phyloP scores from a whole-genome alignment of 2,113 vertebrate genomes.

The Misgurnus mizolepis region DNA sequence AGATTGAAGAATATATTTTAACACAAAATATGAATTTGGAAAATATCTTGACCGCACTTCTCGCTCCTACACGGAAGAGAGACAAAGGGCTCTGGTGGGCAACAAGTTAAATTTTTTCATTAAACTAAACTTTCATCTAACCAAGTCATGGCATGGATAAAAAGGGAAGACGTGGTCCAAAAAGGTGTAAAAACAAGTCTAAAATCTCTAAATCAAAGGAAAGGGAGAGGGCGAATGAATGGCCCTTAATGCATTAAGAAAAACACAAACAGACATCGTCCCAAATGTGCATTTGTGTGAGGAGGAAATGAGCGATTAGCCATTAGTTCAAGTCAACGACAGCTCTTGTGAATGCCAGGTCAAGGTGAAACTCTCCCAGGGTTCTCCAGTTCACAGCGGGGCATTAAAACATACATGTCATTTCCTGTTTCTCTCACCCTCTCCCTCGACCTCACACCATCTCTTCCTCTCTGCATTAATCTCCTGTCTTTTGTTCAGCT shows the following conservation, averaged over 20 bases:
- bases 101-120: background rate
- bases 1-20: too few relatives aligned
- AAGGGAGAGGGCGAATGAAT: background rate
- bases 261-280: constrained; percentile 22
- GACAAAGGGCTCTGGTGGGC: too few relatives aligned
- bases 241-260: constrained; percentile 31
- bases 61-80: too few relatives aligned
- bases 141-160: background rate
- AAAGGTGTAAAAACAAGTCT: background rate
- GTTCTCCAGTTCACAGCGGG: constrained; percentile 34
- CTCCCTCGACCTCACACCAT: constrained; percentile 39
- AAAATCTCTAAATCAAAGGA: background rate
- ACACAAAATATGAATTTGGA: too few relatives aligned
- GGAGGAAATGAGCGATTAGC: constrained; percentile 43
- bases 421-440: constrained; percentile 50
- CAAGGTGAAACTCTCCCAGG: constrained; percentile 32
- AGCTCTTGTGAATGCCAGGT: constrained; percentile 26
- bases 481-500: background rate
- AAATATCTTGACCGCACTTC: too few relatives aligned
- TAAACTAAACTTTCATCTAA: background rate
- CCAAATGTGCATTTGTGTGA: constrained; percentile 25
- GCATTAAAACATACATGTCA: constrained; percentile 42
- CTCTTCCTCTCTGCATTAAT: constrained; percentile 29
- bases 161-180: background rate
- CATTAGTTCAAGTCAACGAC: constrained; percentile 28